Evolutionary conservation across 2,888 invertebrate genomes (phyloP), one percentile per base, ranked within the genome.

Genomic region (Diogma glabrata): DNA sequence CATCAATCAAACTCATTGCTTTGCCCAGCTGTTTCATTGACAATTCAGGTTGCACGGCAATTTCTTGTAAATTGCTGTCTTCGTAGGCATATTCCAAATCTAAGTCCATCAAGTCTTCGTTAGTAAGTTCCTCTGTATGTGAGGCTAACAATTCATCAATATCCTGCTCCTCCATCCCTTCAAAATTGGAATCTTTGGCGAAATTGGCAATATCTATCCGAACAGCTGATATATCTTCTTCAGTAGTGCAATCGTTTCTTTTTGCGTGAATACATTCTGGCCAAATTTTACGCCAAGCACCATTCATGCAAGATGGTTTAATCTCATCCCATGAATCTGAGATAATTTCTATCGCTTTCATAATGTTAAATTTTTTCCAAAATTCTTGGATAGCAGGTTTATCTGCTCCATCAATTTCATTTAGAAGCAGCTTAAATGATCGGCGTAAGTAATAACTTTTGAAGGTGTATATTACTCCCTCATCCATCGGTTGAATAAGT

Each of bases 151-250:
- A 53, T 54, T 56, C 55, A 53, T 54, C 43, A 47, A 55, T 54
- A 47, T 54, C 56, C 20, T 38, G 19, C 10, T 10, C 38, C 20
- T 38, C 38, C 38, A 38, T 38, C 20, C 38, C 38, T 38, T 19
- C 19, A 12, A 38, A n/a, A n/a, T n/a, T n/a, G n/a, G n/a, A n/a
- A n/a, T n/a, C n/a, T n/a, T 43, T 49, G 49, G 52, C 54, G 52
- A 55, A 57, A 51, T 54, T 52, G 51, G 54, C 46, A 51, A 55
- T 55, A 52, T 57, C 56, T n/a, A n/a, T n/a, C 50, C 53, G 55
- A 53, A 51, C 20, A 55, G 51, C 52, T 49, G 40, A 47, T 53
- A 52, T 50, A 52, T 47, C 48, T 49, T 22, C 51, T 47, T 52
- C 52, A 43, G 48, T 50, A 49, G 52, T 48, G 10, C 20, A 17